Percentiles rank a stretch among this genome's conserved stretches.
Evolutionary conservation across 2,113 vertebrate species (phyloP).

Genomic region (Dicentrarchus labrax): DNA sequence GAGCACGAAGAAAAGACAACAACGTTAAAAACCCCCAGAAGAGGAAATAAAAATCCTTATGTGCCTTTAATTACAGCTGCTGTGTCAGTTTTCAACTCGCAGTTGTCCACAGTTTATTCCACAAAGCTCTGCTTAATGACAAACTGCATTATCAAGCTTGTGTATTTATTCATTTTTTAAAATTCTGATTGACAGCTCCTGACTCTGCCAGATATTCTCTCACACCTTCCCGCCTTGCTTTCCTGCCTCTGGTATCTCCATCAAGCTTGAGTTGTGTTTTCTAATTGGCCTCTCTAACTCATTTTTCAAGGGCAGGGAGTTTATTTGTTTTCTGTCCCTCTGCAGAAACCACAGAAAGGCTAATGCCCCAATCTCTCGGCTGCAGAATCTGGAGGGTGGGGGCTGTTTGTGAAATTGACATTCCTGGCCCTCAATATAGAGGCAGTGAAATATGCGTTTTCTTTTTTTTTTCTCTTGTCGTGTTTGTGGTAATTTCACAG

Average conservation of each 20-base stretch:
- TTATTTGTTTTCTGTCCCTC: conserved; percentile 57
- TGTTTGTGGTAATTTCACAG: conserved; percentile 81
- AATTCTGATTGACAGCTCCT: conserved; percentile 49
- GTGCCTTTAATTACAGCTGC: conserved; percentile 66
- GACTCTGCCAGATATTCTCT: conserved; percentile 11
- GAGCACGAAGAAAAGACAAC: conserved; percentile 62
- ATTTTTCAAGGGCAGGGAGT: conserved; percentile 28
- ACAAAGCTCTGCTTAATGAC: conserved; percentile 48
- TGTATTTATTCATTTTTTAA: conserved; percentile 43
- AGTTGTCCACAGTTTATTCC: conserved; percentile 53
- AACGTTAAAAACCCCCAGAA: conserved; percentile 39
- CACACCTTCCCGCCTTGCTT: conserved; percentile 20
- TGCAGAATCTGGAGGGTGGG: conserved; percentile 48
- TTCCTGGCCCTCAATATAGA: conserved; percentile 56
- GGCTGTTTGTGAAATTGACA: conserved; percentile 74
- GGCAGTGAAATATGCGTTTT: conserved; percentile 42
- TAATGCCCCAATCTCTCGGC: conserved; percentile 48
- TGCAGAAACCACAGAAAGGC: conserved; percentile 49
- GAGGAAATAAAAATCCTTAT: conserved; percentile 38
- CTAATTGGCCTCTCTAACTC: conserved; percentile 49
- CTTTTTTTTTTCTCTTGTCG: conserved; percentile 26
- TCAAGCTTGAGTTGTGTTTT: conserved; percentile 19
- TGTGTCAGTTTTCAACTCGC: conserved; percentile 39
- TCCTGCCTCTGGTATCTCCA: conserved; percentile 33
- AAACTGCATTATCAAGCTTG: conserved; percentile 39